Evolutionary conservation across 2,888 invertebrate genomes (phyloP), one percentile per base, ranked within the genome.

Genomic region (Limnephilus rhombicus): DNA sequence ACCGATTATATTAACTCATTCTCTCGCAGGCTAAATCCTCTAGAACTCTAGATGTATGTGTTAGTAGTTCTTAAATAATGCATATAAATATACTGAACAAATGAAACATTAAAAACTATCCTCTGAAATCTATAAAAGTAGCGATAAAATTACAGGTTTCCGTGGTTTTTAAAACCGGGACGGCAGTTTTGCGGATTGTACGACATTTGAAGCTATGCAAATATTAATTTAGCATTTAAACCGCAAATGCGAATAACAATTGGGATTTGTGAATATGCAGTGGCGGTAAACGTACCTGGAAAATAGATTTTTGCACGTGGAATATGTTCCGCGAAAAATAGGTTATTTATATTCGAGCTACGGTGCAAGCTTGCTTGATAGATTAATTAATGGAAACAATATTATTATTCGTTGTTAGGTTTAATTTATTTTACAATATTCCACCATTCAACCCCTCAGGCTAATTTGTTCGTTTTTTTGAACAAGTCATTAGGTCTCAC

Each of bases 191-290:
- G 80, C 86, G 91, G 80, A 87, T 80, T 53, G 85, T 91, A 80
- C 37, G 34, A 83, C 83, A 83, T 83, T 83, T 83, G 53, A 87
- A 87, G 92, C 90, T 92, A 90, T 92, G 92, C 92, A 90, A 90
- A 92, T 92, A 92, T 92, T 90, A 87, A 81, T 92, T 92, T 92
- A 92, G 92, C 92, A 92, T 92, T 92, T 92, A 92, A 92, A 92
- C 86, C 92, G 53, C 92, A 90, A 92, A 92, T 92, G 92, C 92
- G 90, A 92, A 92, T 92, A 85, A 85, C 92, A 90, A 83, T 92
- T 85, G 89, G 82, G 82, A 88, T 37, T n/a, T 45, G 90, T 82
- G 45, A 90, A 82, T 81, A 49, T 90, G 83, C 82, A 90, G 85
- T 82, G 90, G 89, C 49, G 37, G 83, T 34, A 9, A 34, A 37